Evolutionary conservation across 2,888 invertebrate species (phyloP).

Genomic region (Cephonodes hylas): DNA sequence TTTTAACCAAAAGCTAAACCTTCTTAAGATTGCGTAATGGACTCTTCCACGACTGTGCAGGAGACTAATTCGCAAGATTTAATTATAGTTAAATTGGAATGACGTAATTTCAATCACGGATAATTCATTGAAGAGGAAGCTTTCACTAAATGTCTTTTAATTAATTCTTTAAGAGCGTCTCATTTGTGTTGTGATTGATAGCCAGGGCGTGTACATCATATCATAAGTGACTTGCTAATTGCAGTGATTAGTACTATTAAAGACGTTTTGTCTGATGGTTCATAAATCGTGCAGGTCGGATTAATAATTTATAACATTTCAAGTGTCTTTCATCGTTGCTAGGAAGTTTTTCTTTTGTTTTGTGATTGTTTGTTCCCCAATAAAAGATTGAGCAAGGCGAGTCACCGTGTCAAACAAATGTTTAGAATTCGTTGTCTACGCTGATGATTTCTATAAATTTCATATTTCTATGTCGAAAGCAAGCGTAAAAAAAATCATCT

Average conservation of each 20-base stretch:
- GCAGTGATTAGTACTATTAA: not conserved
- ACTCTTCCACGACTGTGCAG: not conserved
- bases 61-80: not conserved
- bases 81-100: not conserved
- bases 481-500: too few relatives aligned
- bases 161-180: not conserved
- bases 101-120: not conserved
- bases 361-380: too few relatives aligned
- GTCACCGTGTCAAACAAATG: too few relatives aligned
- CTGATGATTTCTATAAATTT: too few relatives aligned
- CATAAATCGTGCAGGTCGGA: not conserved
- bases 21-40: not conserved
- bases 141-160: not conserved
- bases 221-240: not conserved
- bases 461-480: too few relatives aligned
- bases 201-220: not conserved
- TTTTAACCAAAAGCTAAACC: not conserved
- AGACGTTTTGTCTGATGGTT: not conserved
- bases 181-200: not conserved
- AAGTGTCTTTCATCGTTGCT: too few relatives aligned
- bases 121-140: not conserved
- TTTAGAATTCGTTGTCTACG: too few relatives aligned
- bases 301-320: too few relatives aligned
- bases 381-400: too few relatives aligned
- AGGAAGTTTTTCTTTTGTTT: too few relatives aligned